Conservation (phyloP, 2,888 invertebrate genomes). For the Cistogaster globosa region DNA sequence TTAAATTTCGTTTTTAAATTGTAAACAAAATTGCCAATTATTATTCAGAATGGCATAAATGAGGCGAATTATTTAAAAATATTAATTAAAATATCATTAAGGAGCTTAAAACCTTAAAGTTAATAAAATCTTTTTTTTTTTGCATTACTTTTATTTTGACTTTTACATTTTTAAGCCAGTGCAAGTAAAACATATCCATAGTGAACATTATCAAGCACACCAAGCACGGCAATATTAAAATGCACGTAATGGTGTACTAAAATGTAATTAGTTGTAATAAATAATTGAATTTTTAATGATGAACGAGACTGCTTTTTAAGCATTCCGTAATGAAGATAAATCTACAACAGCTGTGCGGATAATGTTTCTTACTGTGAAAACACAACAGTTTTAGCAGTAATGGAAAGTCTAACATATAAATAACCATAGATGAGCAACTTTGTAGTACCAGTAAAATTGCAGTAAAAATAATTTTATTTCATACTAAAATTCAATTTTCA, state of each 20-base stretch:
- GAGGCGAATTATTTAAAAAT: constrained; percentile 55
- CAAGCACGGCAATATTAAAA: background rate
- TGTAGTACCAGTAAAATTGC: too few relatives aligned
- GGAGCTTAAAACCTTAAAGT: constrained; percentile 30
- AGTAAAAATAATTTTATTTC: too few relatives aligned
- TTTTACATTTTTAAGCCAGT: background rate
- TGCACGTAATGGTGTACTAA: constrained; percentile 62
- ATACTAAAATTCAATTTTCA: too few relatives aligned
- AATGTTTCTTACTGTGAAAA: background rate
- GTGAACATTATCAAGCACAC: constrained; percentile 3
- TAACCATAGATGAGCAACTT: too few relatives aligned
- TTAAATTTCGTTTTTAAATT: background rate
- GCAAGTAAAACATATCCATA: background rate
- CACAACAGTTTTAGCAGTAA: background rate
- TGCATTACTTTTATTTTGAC: background rate
- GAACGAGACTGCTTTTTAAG: constrained; percentile 36
- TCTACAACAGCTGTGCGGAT: constrained; percentile 5
- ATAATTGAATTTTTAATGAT: constrained; percentile 62
- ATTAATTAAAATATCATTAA: constrained; percentile 64
- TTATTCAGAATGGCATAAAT: constrained; percentile 15
- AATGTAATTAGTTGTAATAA: constrained; percentile 70
- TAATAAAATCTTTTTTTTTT: background rate
- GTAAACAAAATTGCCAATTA: constrained; percentile 30
- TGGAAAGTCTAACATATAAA: too few relatives aligned
- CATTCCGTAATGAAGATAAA: background rate